phyloP scores from a whole-genome alignment of 2,888 invertebrate species.

The Andrena bucephala region DNA sequence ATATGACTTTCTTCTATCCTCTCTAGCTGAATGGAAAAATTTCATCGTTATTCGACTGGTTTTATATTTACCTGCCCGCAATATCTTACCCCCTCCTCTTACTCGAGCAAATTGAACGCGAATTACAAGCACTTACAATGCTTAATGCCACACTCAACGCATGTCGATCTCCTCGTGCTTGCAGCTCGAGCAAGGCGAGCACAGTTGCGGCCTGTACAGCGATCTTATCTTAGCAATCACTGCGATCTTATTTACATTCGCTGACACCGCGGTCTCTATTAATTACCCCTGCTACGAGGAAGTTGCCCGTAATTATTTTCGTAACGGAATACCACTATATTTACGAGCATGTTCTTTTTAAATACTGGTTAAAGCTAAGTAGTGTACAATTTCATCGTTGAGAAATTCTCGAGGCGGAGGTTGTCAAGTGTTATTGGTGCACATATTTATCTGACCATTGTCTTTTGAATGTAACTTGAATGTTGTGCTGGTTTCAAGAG shows the following conservation, averaged over 20 bases:
- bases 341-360: background rate
- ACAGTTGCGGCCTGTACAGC: slow-evolving; percentile 2
- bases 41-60: background rate
- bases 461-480: too few species aligned
- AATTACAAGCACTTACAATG: slow-evolving; percentile 20
- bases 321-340: slow-evolving; percentile 19
- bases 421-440: background rate
- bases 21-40: background rate
- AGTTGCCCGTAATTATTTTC: slow-evolving; percentile 18
- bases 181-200: slow-evolving; percentile 5
- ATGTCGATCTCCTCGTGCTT: slow-evolving; percentile 18
- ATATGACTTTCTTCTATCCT: background rate
- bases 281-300: slow-evolving; percentile 51
- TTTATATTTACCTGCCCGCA: background rate
- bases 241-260: slow-evolving; percentile 61
- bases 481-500: too few species aligned
- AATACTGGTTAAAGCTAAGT: background rate
- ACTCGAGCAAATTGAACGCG: slow-evolving; percentile 17
- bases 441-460: background rate
- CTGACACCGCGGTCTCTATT: slow-evolving; percentile 46
- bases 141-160: slow-evolving; percentile 15
- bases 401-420: background rate
- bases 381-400: background rate
- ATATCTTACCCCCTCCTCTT: too few species aligned
- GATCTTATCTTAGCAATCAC: slow-evolving; percentile 53